phyloP scores from a whole-genome alignment of 1,140 invertebrate genomes.

The Pseudobourletiella spinata region DNA sequence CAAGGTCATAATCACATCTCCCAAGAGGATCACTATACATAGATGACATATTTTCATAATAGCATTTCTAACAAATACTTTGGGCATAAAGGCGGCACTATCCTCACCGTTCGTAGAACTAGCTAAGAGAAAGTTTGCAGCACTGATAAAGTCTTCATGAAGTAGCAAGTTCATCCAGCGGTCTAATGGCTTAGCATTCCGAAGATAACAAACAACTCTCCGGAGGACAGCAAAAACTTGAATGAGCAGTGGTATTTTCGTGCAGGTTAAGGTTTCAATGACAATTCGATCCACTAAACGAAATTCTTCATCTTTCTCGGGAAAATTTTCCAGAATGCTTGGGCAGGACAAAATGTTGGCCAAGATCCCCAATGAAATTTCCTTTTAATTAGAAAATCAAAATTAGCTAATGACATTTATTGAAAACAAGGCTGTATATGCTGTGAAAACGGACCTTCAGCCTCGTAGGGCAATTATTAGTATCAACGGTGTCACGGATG shows the following conservation, averaged over 20 bases:
- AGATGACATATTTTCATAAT: neutral
- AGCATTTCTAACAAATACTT: no score
- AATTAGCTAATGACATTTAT: neutral
- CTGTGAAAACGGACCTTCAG: no score
- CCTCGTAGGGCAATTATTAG: constrained; percentile 9
- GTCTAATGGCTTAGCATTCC: constrained; percentile 14
- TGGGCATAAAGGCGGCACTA: neutral
- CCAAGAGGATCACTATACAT: constrained; percentile 15
- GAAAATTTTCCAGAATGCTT: constrained; percentile 23
- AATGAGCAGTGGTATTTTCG: constrained; percentile 19
- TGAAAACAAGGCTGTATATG: no score
- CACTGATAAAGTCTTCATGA: constrained; percentile 8
- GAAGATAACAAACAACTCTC: constrained; percentile 20
- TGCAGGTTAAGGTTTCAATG: neutral
- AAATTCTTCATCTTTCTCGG: constrained; percentile 16
- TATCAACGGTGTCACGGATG: constrained; percentile 22
- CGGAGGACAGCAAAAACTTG: constrained; percentile 30
- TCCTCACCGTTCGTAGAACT: constrained; percentile 21
- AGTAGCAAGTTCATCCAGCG: constrained; percentile 16
- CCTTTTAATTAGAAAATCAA: constrained; percentile 22
- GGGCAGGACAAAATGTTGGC: constrained; percentile 27
- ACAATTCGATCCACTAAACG: constrained; percentile 20
- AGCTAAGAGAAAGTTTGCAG: constrained; percentile 18
- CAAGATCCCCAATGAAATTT: constrained; percentile 31
- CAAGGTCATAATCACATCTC: constrained; percentile 18